Evolutionary conservation across 1,140 invertebrate genomes (phyloP).

Genomic region (Homalodisca vitripennis): DNA sequence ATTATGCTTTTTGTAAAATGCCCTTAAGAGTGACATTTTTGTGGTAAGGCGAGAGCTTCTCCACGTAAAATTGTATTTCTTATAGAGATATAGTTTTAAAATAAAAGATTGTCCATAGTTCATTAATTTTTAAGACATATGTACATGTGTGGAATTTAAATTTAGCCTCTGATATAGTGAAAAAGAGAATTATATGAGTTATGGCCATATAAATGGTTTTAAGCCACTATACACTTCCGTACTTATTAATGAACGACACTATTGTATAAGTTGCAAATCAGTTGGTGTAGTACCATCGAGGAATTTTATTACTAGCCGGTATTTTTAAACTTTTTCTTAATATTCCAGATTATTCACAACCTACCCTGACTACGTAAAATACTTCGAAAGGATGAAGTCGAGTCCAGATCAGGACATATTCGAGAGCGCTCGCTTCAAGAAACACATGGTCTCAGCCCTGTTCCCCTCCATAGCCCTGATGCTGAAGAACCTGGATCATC

Average conservation of each 20-base stretch:
- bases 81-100: too few relatives aligned
- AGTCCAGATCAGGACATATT: conserved; percentile 16
- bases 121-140: too few relatives aligned
- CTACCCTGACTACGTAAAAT: conserved; percentile 10
- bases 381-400: conserved; percentile 7
- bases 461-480: neutral
- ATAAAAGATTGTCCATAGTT: too few relatives aligned
- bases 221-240: neutral
- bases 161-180: neutral
- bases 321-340: neutral
- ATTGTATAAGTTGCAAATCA: neutral
- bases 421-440: conserved; percentile 10
- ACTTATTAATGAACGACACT: neutral
- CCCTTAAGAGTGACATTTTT: too few relatives aligned
- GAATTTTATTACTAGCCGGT: neutral
- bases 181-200: neutral
- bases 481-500: conserved; percentile 15
- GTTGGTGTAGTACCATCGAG: neutral
- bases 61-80: too few relatives aligned
- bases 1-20: too few relatives aligned
- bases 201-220: neutral
- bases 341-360: conserved; percentile 14
- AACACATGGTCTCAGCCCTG: conserved; percentile 14
- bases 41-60: too few relatives aligned
- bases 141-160: too few relatives aligned